Evolutionary conservation across 2,888 invertebrate species (phyloP), one percentile per base, ranked within the genome.

Genomic region (Entomobrya multifasciata): DNA sequence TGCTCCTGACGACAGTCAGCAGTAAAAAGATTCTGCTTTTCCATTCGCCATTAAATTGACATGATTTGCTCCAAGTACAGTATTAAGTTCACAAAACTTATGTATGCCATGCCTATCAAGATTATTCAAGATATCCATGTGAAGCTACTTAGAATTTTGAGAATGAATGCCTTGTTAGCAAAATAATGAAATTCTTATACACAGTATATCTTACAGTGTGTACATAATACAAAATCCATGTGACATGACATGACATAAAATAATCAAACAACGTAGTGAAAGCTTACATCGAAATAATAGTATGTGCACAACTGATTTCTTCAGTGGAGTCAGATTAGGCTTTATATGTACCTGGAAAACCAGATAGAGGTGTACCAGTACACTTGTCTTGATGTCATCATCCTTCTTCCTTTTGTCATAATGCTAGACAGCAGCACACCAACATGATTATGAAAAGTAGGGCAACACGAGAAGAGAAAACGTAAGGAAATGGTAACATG

Each of bases 381-480:
- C 15, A 30, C 65, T 65, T 65, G 65, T 65, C 65, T n/a, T n/a
- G n/a, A n/a, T n/a, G 15, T 30, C 65, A 36, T 65, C 36, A 65
- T 65, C 30, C 8, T 36, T 20, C 67, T 44, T 52, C 17, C 36
- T 27, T 25, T 22, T 79, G 49, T 22, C 62, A 62, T 49, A 49
- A 49, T 10, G 27, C 17, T n/a, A 65, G 41, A 65, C 62, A 41
- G 49, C 49, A 4, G 8, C 5, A 27, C 60, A 11, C n/a, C 60
- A 60, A 27, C 60, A 60, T 30, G 60, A 65, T 30, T 65, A 10
- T 22, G 62, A 62, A 83, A 83, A 65, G 67, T 84, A 77, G 84
- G 78, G 41, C 67, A 84, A 57, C 49, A 20, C 65, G 72, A 11
- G 72, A 81, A 57, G 10, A 55, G 72, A 17, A 44, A 57, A 77